phyloP scores from a whole-genome alignment of 2,888 invertebrate genomes.

The Margaritifera margaritifera region DNA sequence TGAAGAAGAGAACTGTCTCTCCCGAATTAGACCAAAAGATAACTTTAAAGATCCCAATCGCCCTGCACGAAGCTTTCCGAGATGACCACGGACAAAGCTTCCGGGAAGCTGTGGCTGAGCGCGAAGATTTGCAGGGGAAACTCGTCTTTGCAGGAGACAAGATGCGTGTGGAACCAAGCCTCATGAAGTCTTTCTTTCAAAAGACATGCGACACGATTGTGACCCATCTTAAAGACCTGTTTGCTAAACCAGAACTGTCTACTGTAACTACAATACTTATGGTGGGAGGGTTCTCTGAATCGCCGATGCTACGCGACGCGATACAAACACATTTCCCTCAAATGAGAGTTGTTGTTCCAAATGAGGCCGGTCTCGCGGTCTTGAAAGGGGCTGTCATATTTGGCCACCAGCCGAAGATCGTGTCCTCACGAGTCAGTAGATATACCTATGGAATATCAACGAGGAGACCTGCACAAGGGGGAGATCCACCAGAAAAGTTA shows the following conservation, averaged over 20 bases:
- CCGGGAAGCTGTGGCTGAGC: neutral
- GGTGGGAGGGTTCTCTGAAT: constrained; percentile 39
- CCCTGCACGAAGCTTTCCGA: neutral
- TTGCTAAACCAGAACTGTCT: constrained; percentile 7
- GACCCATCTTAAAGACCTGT: constrained; percentile 8
- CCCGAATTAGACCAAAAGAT: constrained; percentile 1
- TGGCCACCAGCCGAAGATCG: constrained; percentile 19
- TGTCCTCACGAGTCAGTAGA: constrained; percentile 18
- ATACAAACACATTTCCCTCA: constrained; percentile 13
- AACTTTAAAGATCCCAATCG: constrained; percentile 1
- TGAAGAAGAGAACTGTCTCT: constrained; percentile 1
- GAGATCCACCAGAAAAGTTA: constrained; percentile 8
- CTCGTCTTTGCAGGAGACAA: constrained; percentile 4
- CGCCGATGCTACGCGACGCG: constrained; percentile 17
- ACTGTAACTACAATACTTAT: constrained; percentile 19
- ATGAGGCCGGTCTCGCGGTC: constrained; percentile 27
- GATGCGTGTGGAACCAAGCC: constrained; percentile 4
- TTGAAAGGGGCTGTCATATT: constrained; percentile 33
- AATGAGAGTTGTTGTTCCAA: constrained; percentile 23
- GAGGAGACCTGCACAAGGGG: neutral
- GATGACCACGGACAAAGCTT: neutral
- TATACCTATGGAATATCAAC: constrained; percentile 26
- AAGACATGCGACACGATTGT: constrained; percentile 9
- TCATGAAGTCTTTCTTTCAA: constrained; percentile 12
- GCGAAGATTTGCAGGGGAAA: neutral